These are phyloP conservation scores for Pipistrellus pygmaeus DNA, from an alignment of 2,797 vertebrate genomes.

Conservation along the genomic window DNA sequence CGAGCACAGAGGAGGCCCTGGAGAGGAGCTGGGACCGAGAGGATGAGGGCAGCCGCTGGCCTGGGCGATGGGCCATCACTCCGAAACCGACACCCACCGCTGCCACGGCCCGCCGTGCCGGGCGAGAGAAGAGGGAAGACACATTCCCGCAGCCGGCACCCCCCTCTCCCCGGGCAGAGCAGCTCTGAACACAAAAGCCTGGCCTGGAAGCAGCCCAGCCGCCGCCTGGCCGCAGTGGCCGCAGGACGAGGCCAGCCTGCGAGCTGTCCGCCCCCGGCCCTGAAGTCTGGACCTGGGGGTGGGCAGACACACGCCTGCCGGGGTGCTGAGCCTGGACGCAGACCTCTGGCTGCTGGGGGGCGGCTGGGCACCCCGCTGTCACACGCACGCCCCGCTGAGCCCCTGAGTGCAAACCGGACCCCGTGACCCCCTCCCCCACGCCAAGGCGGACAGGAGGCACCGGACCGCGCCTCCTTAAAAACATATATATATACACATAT, in stretches of 20 bases:
- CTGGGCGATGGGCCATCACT: not conserved
- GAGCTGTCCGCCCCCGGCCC: not conserved
- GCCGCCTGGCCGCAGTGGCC: too few species aligned
- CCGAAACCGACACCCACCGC: too few species aligned
- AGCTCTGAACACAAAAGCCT: not conserved
- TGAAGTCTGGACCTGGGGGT: not conserved
- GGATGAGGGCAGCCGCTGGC: rapidly evolving
- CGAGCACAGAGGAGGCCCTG: too few species aligned
- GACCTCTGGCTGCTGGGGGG: not conserved
- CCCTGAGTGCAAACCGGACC: rapidly evolving
- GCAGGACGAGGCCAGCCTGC: not conserved
- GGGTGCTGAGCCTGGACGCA: not conserved
- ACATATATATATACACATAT: too few species aligned
- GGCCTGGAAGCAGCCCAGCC: not conserved
- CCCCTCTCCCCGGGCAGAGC: not conserved
- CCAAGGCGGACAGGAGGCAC: not conserved
- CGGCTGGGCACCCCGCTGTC: rapidly evolving
- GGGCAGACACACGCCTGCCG: not conserved
- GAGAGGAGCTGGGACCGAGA: not conserved
- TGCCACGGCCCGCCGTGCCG: not conserved
- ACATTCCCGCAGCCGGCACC: rapidly evolving
- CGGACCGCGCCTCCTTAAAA: too few species aligned
- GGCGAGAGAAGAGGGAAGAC: not conserved
- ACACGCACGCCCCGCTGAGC: rapidly evolving
- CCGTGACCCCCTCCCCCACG: rapidly evolving